A percentile compares a stretch with the other conserved stretches of the same genome.
Conservation (phyloP, 1,140 invertebrate species). For the Lasioglossum baleicum region DNA sequence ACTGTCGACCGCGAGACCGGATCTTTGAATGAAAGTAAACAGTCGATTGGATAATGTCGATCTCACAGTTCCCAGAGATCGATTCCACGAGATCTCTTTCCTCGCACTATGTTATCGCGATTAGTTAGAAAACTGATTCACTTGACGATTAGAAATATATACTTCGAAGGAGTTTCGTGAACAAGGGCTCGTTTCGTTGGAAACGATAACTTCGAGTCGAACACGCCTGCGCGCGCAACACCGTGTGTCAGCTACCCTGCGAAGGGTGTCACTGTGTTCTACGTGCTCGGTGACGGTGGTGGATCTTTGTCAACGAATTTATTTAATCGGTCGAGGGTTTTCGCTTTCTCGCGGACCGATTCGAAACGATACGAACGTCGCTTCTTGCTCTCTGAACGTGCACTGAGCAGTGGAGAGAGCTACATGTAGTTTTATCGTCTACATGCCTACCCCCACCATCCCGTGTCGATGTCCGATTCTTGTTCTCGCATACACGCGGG, state of each 20-base stretch:
- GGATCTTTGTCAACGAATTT: neutral
- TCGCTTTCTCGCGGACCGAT: neutral
- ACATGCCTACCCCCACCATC: constrained; percentile 1
- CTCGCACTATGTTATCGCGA: neutral
- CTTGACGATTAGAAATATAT: neutral
- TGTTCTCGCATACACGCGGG: neutral
- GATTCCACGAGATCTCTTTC: no score
- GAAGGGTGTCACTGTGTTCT: neutral
- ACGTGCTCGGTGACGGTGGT: neutral
- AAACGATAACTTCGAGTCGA: neutral
- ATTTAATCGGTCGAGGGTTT: neutral
- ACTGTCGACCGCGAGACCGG: no score
- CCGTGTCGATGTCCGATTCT: constrained; percentile 12
- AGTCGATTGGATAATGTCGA: no score
- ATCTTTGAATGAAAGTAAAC: no score
- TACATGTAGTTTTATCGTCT: constrained; percentile 59
- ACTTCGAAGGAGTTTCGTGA: no score
- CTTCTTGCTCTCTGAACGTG: constrained; percentile 6
- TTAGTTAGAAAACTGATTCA: neutral
- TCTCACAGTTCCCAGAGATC: neutral
- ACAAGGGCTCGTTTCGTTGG: neutral
- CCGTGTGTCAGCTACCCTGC: neutral
- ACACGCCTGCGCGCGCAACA: neutral
- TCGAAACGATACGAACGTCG: neutral
- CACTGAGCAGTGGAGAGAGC: constrained; percentile 48